Base-by-base conservation (phyloP, 2,888 invertebrate species). In the Orthonevra nobilis region DNA sequence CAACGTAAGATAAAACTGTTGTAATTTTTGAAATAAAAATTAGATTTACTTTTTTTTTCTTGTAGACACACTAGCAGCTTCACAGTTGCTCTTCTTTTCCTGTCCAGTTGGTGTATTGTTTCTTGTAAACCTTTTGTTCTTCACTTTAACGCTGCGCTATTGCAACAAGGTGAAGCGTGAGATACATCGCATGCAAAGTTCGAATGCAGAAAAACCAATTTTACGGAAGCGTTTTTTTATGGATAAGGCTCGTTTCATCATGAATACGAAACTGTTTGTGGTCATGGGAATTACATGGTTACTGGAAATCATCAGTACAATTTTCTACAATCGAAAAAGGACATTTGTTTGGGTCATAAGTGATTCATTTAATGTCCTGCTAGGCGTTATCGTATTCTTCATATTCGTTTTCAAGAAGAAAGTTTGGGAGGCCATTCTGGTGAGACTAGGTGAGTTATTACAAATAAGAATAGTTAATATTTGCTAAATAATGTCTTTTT, bases 271-370 rank as follows among this genome's bases (percentile, higher is more conserved):
- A 85, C 88, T 95, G 0, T 94, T 94, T 89, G 89, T 94, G 73
- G 94, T 95, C 42, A 95, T 95, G 95, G 95, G 95, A 0, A 91
- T 94, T 0, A 92, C 93, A 0, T 95, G 94, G 93, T 88, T 92
- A 1, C 90, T 93, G 42, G 94, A 94, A 86, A 88, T 93, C 3
- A 84, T 92, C 7, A 92, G 94, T 2, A 91, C 91, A 0, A 81
- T 92, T 19, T 87, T 91, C 42, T 86, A 89, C 32, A 87, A 91
- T 83, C 90, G 91, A 69, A 86, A 86, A 88, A 87, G 90, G 83
- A 90, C 89, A 87, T 85, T 85, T 52, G 84, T 88, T 54, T 86
- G 85, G 86, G 89, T 90, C 81, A 86, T 92, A 6, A 90, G 92
- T 30, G 94, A 95, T 85, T 90, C 91, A 0, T 89, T 93, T 69